Evolutionary conservation across 2,113 vertebrate species (phyloP).

Genomic region (Sigmodon hispidus): DNA sequence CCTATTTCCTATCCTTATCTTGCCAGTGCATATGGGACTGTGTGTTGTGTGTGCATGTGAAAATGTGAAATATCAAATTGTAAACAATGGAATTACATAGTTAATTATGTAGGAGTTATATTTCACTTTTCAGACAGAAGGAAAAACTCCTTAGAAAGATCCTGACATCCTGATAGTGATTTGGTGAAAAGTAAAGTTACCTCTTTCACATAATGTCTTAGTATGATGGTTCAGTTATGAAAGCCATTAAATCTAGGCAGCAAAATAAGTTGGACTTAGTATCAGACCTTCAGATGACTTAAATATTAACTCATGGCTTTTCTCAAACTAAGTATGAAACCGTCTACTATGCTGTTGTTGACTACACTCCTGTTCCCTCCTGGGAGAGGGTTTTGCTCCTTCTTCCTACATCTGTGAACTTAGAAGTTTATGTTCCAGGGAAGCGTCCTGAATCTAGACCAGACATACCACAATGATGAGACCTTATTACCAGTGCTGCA

Average conservation of each 20-base stretch:
- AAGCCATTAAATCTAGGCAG: neutral
- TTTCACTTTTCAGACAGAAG: neutral
- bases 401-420: neutral
- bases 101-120: neutral
- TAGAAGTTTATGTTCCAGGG: neutral
- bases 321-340: neutral
- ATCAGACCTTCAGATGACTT: neutral
- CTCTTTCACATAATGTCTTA: neutral
- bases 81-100: neutral
- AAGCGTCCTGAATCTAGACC: neutral
- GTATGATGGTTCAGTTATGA: neutral
- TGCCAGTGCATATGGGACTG: neutral
- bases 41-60: neutral
- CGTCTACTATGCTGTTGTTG: neutral
- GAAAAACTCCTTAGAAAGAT: neutral
- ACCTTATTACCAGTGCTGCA: neutral
- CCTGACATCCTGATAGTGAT: neutral
- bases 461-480: neutral
- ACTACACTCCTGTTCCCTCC: neutral
- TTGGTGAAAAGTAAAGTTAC: neutral
- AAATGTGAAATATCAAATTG: neutral
- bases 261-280: slow-evolving; percentile 13
- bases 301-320: neutral
- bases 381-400: neutral
- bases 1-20: neutral